phyloP scores from a whole-genome alignment of 2,888 invertebrate species.

The Orgyia antiqua region DNA sequence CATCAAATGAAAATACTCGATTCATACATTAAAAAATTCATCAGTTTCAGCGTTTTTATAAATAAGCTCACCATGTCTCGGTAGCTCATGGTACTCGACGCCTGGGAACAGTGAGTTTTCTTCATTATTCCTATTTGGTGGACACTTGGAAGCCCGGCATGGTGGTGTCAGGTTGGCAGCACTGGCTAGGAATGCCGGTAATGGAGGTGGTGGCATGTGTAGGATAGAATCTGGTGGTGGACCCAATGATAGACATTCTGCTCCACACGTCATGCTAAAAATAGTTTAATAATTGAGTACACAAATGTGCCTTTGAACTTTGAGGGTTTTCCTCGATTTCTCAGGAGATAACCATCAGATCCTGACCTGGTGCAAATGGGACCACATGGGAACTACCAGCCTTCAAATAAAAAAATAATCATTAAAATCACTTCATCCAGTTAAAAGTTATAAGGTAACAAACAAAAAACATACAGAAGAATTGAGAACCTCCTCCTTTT shows the following conservation, averaged over 20 bases:
- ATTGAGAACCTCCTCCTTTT: too few species aligned
- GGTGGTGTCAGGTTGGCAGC: constrained; percentile 80
- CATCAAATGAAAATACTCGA: too few species aligned
- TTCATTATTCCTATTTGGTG: constrained; percentile 73
- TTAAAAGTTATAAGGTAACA: too few species aligned
- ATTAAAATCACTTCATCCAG: too few species aligned
- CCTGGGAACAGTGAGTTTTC: constrained; percentile 76
- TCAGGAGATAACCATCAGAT: too few species aligned
- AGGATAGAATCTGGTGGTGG: constrained; percentile 90
- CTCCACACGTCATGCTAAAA: constrained; percentile 74
- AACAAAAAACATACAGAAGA: too few species aligned
- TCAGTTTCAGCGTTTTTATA: too few species aligned
- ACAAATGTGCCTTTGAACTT: neutral
- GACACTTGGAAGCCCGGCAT: constrained; percentile 82
- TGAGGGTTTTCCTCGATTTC: neutral
- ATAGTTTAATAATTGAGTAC: neutral
- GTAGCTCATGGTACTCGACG: constrained; percentile 88
- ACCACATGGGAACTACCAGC: too few species aligned
- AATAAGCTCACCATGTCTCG: constrained; percentile 83
- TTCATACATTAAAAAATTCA: too few species aligned
- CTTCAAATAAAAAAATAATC: too few species aligned
- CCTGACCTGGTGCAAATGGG: too few species aligned
- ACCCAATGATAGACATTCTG: constrained; percentile 80
- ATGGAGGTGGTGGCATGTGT: constrained; percentile 90
- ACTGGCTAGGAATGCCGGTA: constrained; percentile 83